phyloP scores from a whole-genome alignment of 2,797 vertebrate genomes.

The Iguana delicatissima region DNA sequence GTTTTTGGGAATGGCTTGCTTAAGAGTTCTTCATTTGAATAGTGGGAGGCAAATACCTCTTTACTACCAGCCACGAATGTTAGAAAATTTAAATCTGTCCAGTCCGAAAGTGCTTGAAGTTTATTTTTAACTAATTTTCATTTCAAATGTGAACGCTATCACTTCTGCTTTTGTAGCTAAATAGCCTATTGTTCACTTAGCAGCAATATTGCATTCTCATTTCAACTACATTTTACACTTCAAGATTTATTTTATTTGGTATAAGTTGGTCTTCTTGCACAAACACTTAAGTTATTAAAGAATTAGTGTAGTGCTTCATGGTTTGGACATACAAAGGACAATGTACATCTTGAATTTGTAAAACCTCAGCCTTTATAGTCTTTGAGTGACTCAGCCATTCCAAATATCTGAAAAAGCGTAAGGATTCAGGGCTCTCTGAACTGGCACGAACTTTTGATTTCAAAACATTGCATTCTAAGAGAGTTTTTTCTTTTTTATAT shows the following conservation, averaged over 20 bases:
- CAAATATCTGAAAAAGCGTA: not conserved
- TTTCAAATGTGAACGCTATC: not conserved
- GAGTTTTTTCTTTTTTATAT: too few species aligned
- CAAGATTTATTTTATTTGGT: slow-evolving; percentile 18
- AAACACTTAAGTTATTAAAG: slow-evolving; percentile 1
- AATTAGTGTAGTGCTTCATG: not conserved
- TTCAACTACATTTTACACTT: slow-evolving; percentile 6
- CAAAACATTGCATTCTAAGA: not conserved
- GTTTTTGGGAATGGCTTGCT: not conserved
- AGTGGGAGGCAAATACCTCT: not conserved
- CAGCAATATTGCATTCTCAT: not conserved
- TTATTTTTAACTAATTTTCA: not conserved
- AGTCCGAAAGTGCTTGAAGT: not conserved
- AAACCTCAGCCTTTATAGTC: not conserved
- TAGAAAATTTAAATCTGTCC: not conserved
- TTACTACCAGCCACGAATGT: not conserved
- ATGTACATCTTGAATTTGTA: not conserved
- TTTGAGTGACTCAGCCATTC: not conserved
- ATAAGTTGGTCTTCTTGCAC: not conserved
- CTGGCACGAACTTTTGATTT: not conserved
- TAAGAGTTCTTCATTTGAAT: not conserved
- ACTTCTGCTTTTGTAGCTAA: not conserved
- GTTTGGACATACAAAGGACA: not conserved
- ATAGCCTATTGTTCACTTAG: not conserved
- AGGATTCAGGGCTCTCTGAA: not conserved